Percentiles rank a stretch among this genome's conserved stretches.
These are phyloP conservation scores for Eurytoma californica DNA, from an alignment of 2,888 invertebrate genomes.

Conservation along the genomic window DNA sequence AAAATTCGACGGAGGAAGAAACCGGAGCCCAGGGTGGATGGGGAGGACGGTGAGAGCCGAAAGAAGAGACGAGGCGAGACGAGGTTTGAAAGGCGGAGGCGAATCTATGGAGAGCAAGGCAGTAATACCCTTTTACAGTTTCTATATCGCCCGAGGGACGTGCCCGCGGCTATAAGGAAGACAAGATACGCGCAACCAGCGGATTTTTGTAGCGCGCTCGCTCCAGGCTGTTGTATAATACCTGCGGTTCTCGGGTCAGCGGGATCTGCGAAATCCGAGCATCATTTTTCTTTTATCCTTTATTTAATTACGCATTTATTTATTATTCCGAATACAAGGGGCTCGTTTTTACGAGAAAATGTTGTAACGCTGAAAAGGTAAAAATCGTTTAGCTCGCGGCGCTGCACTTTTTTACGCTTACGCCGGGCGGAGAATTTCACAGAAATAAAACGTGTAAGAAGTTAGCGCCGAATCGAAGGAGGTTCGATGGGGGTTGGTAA, in stretches of 20 bases:
- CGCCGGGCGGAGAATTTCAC: conserved; percentile 7
- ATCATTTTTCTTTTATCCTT: not conserved
- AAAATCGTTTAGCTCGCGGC: not conserved
- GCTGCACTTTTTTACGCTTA: not conserved
- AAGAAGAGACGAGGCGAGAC: no score
- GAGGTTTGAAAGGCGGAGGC: no score
- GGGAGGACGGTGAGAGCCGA: no score
- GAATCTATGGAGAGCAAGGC: not conserved
- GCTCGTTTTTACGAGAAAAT: no score
- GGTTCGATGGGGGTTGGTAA: conserved; percentile 5
- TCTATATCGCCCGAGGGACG: conserved; percentile 13
- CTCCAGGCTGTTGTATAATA: not conserved
- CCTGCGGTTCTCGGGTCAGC: not conserved
- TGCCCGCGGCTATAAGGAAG: not conserved
- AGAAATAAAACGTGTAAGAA: conserved; percentile 38
- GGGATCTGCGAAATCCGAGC: conserved; percentile 1
- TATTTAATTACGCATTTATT: not conserved
- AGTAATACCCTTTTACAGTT: conserved; percentile 19
- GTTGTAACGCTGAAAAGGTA: no score
- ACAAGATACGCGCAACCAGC: no score
- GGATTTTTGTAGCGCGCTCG: no score
- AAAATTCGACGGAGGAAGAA: no score
- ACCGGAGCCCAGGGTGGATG: no score
- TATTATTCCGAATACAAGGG: not conserved
- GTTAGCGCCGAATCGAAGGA: conserved; percentile 3